A percentile compares a stretch with the other conserved stretches of the same genome.
phyloP scores from a whole-genome alignment of 92 coral and sea anemone genomes.

The Porites cylindrica region DNA sequence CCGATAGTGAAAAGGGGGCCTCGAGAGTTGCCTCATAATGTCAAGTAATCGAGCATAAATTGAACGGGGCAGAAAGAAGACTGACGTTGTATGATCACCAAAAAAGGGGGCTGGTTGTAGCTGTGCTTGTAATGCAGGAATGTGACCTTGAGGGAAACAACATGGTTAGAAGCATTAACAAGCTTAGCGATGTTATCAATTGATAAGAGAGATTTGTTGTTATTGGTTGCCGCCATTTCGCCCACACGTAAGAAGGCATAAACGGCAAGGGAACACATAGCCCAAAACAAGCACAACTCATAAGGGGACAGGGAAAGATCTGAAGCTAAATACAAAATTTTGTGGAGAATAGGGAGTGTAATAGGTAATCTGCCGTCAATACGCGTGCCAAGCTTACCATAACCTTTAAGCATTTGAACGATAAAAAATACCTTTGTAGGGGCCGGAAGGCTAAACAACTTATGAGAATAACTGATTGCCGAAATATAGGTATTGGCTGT shows the following conservation, averaged over 20 bases:
- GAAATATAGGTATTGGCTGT: no score
- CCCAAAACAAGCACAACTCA: slow-evolving; percentile 45
- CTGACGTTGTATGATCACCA: slow-evolving; percentile 47
- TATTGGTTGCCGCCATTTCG: slow-evolving; percentile 52
- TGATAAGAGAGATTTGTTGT: slow-evolving; percentile 39
- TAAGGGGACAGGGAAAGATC: slow-evolving; percentile 33
- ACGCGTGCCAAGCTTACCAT: slow-evolving; percentile 50
- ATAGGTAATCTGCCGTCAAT: neutral
- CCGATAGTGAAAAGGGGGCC: slow-evolving; percentile 58
- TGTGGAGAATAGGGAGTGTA: slow-evolving; percentile 57
- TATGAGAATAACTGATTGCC: no score
- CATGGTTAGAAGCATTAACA: slow-evolving; percentile 24
- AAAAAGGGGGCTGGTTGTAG: slow-evolving; percentile 71
- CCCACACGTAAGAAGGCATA: slow-evolving; percentile 64
- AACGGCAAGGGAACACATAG: slow-evolving; percentile 73
- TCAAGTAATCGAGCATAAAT: slow-evolving; percentile 57
- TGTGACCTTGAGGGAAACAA: slow-evolving; percentile 49
- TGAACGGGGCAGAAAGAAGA: slow-evolving; percentile 62
- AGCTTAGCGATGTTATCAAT: slow-evolving; percentile 52
- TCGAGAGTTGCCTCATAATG: slow-evolving; percentile 45
- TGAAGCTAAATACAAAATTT: slow-evolving; percentile 35
- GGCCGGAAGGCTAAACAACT: no score
- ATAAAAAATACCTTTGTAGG: no score
- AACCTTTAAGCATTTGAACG: slow-evolving; percentile 15
- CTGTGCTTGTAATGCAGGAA: slow-evolving; percentile 69